These are phyloP conservation scores for Epinephelus lanceolatus DNA, from an alignment of 2,113 vertebrate species.

Conservation along the genomic window DNA sequence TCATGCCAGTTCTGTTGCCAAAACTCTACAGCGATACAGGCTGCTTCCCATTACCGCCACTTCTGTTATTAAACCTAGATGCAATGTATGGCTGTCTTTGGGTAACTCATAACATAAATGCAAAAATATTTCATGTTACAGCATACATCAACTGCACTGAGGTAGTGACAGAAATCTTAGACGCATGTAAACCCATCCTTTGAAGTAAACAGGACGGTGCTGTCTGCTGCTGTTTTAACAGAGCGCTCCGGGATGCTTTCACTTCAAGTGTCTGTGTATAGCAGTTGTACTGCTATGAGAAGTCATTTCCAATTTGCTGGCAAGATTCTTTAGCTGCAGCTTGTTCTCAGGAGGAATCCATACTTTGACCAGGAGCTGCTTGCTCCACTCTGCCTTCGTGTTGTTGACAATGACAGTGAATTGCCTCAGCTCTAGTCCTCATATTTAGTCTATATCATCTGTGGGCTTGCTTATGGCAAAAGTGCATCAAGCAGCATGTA, in stretches of 20 bases:
- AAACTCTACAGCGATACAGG: no score
- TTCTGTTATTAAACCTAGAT: background rate
- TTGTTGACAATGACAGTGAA: no score
- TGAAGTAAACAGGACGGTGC: no score
- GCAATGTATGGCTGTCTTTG: background rate
- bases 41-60: background rate
- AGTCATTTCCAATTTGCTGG: no score
- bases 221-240: no score
- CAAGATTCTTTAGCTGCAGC: no score
- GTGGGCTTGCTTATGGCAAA: background rate
- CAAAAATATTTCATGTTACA: background rate
- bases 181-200: background rate
- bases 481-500: background rate
- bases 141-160: background rate
- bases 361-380: no score
- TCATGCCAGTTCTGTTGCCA: background rate
- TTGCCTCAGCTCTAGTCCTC: background rate
- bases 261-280: no score
- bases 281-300: no score
- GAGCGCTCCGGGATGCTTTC: no score
- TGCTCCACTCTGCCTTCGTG: no score
- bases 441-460: background rate
- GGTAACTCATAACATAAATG: background rate
- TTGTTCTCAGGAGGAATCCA: no score
- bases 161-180: background rate